Evolutionary conservation across 2,888 invertebrate genomes (phyloP).

Genomic region (Dryobotodes eremita): DNA sequence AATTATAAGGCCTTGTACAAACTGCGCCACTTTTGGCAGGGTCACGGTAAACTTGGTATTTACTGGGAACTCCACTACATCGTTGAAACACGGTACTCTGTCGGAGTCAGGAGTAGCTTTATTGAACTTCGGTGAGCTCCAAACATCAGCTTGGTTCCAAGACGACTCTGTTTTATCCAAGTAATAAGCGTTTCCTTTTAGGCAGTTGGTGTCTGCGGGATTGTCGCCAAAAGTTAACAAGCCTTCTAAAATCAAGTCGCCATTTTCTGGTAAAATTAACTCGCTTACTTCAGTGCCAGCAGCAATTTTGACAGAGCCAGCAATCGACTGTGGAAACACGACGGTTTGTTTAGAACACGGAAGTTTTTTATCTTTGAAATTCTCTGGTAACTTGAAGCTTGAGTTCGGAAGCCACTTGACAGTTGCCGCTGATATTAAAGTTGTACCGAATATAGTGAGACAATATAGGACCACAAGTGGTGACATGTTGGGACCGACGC

Average conservation of each 20-base stretch:
- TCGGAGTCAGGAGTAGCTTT: conserved; percentile 89
- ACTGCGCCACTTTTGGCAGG: conserved; percentile 77
- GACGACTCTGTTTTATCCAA: conserved; percentile 76
- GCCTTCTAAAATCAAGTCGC: conserved; percentile 82
- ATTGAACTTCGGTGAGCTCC: conserved; percentile 84
- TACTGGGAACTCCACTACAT: conserved; percentile 82
- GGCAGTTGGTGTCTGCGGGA: conserved; percentile 74
- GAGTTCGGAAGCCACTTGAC: conserved; percentile 85
- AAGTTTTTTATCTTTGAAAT: conserved; percentile 80
- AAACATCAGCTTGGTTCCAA: conserved; percentile 85
- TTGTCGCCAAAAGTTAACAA: conserved; percentile 76
- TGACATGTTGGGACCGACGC: conserved; percentile 63
- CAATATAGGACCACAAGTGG: conserved; percentile 36
- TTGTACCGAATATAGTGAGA: conserved; percentile 59
- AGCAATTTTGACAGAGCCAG: conserved; percentile 76
- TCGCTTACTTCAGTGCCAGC: conserved; percentile 74
- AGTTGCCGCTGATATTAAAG: conserved; percentile 71
- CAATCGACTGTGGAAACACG: conserved; percentile 80
- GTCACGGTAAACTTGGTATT: conserved; percentile 75
- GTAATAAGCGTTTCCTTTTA: conserved; percentile 78
- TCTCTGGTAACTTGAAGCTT: conserved; percentile 81
- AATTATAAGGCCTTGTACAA: conserved; percentile 72
- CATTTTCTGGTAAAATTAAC: conserved; percentile 83
- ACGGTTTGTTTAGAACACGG: conserved; percentile 86
- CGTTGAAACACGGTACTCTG: conserved; percentile 86